Percentiles rank a stretch among this genome's conserved stretches.
Conservation (phyloP, 2,113 vertebrate species). For the Pongo abelii region DNA sequence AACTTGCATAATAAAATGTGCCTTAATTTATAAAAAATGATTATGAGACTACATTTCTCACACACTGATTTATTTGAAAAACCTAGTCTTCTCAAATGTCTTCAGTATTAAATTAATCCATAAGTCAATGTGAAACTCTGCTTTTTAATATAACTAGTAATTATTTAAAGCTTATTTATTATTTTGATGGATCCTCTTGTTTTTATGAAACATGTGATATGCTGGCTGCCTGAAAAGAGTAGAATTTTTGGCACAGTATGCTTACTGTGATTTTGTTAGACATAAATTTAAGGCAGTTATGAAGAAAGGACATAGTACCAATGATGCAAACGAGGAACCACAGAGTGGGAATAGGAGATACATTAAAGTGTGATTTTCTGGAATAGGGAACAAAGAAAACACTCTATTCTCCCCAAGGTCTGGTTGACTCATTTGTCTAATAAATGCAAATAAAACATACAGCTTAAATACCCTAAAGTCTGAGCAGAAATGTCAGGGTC, state of each 20-base stretch:
- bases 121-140: not conserved
- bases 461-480: not conserved
- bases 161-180: slow-evolving; percentile 7
- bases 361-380: not conserved
- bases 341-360: not conserved
- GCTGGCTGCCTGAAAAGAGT: not conserved
- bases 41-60: not conserved
- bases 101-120: not conserved
- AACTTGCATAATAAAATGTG: not conserved
- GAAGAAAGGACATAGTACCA: not conserved
- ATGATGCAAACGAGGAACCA: not conserved
- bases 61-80: slow-evolving; percentile 12
- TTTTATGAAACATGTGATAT: not conserved
- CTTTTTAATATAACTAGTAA: not conserved
- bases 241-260: not conserved
- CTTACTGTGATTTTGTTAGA: not conserved
- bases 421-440: not conserved
- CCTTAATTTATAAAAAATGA: not conserved
- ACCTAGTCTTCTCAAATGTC: not conserved
- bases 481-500: not conserved
- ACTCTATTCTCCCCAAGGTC: not conserved
- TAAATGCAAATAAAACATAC: not conserved
- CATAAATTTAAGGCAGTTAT: not conserved
- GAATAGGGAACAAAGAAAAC: not conserved
- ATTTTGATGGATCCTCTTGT: not conserved